Evolutionary conservation across 1,140 invertebrate species (phyloP), one percentile per base, ranked within the genome.

Genomic region (Venustaconcha ellipsiformis): DNA sequence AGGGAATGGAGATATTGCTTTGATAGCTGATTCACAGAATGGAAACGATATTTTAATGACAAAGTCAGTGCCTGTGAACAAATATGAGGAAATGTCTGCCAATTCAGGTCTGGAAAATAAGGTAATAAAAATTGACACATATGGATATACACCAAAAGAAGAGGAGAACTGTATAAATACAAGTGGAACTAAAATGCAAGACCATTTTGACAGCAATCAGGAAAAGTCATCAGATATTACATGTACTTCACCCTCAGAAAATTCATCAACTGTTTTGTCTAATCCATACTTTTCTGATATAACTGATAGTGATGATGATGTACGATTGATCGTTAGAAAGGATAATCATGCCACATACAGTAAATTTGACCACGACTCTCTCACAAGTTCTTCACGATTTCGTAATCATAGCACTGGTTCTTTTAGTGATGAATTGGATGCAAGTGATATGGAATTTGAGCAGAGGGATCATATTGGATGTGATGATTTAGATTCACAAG

Each of bases 301-400:
- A 68, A 60, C 65, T 67, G 1, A 78, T 30, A 82, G 81, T 72
- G 78, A 78, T 65, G 74, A 76, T 74, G 78, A 76, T 71, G 71
- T 74, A 12, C 70, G 74, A 30, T 72, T 80, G 14, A 20, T 78
- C 55, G 81, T 82, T 15, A 56, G 81, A 13, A 80, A 82, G 63
- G 81, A 82, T 72, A 71, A 74, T 20, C 67, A 80, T 30, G 64
- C 57, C 55, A 81, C 80, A 2, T 81, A 81, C 23, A 74, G 68
- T 59, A 73, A 74, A 57, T 67, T 68, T 57, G 72, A 74, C 11
- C 59, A 48, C 11, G 37, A 74, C 56, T 62, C 66, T 74, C 60
- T 74, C 23, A 69, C 70, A 20, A 70, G 58, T 20, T 58, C 57
- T 23, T 64, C 73, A 55, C 64, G 74, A 64, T 11, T 72, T 37